Conservation (phyloP, 2,113 vertebrate genomes). For the Chionomys nivalis region DNA sequence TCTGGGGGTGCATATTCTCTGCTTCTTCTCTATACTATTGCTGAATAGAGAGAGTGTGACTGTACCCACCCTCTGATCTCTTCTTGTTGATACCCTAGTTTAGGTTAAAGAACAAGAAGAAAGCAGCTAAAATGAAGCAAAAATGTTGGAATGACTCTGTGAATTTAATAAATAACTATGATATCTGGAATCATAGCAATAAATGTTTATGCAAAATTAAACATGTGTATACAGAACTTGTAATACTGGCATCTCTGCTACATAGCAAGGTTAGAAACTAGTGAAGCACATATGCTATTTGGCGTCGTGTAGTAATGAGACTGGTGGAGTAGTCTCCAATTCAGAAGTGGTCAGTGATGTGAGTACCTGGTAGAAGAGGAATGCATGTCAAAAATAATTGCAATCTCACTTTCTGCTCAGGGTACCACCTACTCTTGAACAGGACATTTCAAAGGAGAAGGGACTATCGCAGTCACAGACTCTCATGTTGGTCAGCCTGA, state of each 20-base stretch:
- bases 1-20: not conserved
- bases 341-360: not conserved
- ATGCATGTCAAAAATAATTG: not conserved
- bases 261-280: not conserved
- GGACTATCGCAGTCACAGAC: not conserved
- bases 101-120: not conserved
- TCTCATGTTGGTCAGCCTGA: conserved; percentile 24
- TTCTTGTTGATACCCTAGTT: not conserved
- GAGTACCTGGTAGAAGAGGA: not conserved
- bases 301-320: not conserved
- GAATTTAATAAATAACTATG: not conserved
- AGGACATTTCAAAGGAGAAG: conserved; percentile 7
- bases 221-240: not conserved
- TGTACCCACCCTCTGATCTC: not conserved
- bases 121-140: not conserved
- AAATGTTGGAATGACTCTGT: not conserved
- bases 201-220: not conserved
- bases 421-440: conserved; percentile 16
- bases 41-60: not conserved
- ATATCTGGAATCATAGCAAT: not conserved
- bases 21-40: not conserved
- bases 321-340: not conserved
- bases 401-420: not conserved
- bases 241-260: not conserved
- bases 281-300: conserved; percentile 10